A percentile compares a stretch with the other conserved stretches of the same genome.
These are phyloP conservation scores for Tupaia chinensis DNA, from an alignment of 2,113 vertebrate species.

Conservation along the genomic window DNA sequence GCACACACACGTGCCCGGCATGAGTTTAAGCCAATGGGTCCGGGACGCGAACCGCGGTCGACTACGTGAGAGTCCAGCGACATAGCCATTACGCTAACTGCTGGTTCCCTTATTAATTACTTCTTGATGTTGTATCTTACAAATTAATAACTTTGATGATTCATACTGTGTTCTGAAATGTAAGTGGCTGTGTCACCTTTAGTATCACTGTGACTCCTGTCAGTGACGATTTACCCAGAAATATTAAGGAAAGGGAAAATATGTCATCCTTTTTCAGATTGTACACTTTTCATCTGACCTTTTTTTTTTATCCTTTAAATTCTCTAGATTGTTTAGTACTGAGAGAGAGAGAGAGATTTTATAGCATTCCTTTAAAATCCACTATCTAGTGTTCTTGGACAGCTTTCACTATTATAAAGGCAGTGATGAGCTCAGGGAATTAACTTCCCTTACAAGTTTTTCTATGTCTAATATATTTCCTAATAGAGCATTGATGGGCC, in stretches of 20 bases:
- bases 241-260: neutral
- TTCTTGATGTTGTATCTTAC: conserved; percentile 30
- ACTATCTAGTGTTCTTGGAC: neutral
- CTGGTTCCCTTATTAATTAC: conserved; percentile 22
- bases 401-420: neutral
- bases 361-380: neutral
- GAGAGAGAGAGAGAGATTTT: neutral
- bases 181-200: neutral
- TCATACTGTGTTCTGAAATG: neutral
- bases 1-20: too few species aligned
- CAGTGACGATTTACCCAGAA: conserved; percentile 35
- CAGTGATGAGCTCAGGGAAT: neutral
- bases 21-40: too few species aligned
- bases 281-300: neutral
- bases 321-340: conserved; percentile 6
- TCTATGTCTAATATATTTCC: neutral
- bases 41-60: too few species aligned
- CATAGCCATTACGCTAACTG: too few species aligned
- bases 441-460: conserved; percentile 1
- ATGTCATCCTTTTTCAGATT: neutral
- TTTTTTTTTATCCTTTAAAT: neutral
- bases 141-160: conserved; percentile 40
- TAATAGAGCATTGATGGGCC: neutral
- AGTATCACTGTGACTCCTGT: conserved; percentile 2
- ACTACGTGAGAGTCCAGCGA: too few species aligned